Evolutionary conservation across 2,888 invertebrate species (phyloP), one percentile per base, ranked within the genome.

Genomic region (Epistrophe grossulariae): DNA sequence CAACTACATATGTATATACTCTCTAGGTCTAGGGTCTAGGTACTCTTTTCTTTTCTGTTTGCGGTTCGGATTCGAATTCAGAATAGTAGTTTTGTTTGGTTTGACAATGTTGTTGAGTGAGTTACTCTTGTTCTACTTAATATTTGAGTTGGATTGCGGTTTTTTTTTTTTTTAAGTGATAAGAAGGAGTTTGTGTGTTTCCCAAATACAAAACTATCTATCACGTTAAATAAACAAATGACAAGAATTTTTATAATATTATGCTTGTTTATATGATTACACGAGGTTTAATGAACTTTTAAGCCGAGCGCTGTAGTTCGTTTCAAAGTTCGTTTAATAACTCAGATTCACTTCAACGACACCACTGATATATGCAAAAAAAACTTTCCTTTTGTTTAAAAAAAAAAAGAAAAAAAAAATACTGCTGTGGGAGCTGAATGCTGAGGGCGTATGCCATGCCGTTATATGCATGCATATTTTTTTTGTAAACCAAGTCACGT

Each of bases 261-360:
- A 52, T 40, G 68, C 28, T 55, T 55, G 55, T 55, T 13, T 13
- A 35, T 10, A 3, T 31, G 72, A 78, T 82, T 78, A 24, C 43
- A 57, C 35, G 50, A 52, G 74, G 83, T 84, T 68, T 55, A 70
- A 79, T 55, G 83, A 79, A 84, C 83, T 79, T 70, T 50, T 13
- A 38, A 17, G 60, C 9, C 24, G 62, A 62, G 19, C 13, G 28
- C 6, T 19, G n/a, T 24, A 19, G 74, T 15, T 35, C 60, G 11
- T 74, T 72, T 15, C 28, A 66, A 57, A 38, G 66, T 35, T 71
- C 57, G 17, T 48, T 24, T 24, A 64, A 43, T 35, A 55, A 31
- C 45, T 64, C 19, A 40, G 60, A 43, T 57, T 59, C n/a, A 78
- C 50, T 50, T 52, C 17, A 57, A 64, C 76, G 5, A 48, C 62